Base-by-base conservation (phyloP, 2,113 vertebrate species). In the Perca schrenkii region DNA sequence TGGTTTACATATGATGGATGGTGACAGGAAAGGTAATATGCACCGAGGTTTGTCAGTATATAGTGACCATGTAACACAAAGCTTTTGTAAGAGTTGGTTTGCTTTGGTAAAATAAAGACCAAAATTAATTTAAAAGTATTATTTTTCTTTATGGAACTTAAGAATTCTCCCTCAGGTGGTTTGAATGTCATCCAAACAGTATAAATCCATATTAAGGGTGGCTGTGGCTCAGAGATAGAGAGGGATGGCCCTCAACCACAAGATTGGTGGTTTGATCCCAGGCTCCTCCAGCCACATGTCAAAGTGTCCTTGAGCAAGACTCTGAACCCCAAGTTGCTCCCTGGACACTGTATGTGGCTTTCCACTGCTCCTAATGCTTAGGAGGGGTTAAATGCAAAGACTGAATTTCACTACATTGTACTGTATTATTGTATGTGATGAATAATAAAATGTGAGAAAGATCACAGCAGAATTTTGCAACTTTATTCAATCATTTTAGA, bases 1-100 rank as follows among this genome's bases (percentile, higher is more conserved):
- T 74, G 64, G 66, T 65, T 77, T 66, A 57, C 36, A 65, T 58
- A 21, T 77, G 53, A 61, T 77, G 16, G 57, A 76, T 72, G 43
- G 13, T 25, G 43, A 28, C 22, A 53, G 12, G 8, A 13, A 13
- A 67, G 25, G 46, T 40, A 56, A 74, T 53, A 28, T 36, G 36
- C 1, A 40, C 2, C 34, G 28, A 12, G 46, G 34, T 77, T 57
- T 80, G 36, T 78, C 16, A 47, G 4, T 21, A 25, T 64, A 8
- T 19, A 7, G 2, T 53, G 56, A 4, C 22, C 16, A 10, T 63
- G 7, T n/a, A 28, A 54, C 50, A 28, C 11, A 6, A 6, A 25
- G 4, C 3, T 47, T 47, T 34, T 56, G 6, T 19, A 34, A 50
- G 70, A 60, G 8, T 17, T n/a, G 28, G 46, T 62, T 67, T 31